A percentile compares a stretch with the other conserved stretches of the same genome.
phyloP scores from a whole-genome alignment of 1,140 invertebrate genomes.

The Hermetia illucens region DNA sequence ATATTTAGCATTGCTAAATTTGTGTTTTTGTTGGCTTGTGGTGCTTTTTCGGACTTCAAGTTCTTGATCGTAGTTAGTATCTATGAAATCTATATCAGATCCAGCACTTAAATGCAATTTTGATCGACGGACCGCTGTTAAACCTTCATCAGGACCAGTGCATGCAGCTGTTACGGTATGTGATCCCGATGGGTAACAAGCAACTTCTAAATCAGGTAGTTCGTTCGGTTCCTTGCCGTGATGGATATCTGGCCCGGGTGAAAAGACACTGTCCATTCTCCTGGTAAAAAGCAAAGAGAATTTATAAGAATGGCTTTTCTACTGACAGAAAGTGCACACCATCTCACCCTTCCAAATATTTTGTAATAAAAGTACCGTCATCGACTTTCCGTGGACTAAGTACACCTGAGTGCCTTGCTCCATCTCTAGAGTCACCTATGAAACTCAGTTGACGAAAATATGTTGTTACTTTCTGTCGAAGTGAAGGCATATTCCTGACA shows the following conservation, averaged over 20 bases:
- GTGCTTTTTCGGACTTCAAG: conserved; percentile 30
- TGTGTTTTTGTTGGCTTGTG: conserved; percentile 9
- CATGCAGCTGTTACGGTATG: conserved; percentile 45
- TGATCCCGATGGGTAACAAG: conserved; percentile 34
- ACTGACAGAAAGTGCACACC: neutral
- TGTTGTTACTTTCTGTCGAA: conserved; percentile 56
- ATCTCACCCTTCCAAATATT: conserved; percentile 56
- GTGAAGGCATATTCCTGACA: conserved; percentile 55
- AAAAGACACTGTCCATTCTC: conserved; percentile 22
- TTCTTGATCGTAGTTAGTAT: conserved; percentile 44
- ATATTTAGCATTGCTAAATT: conserved; percentile 6
- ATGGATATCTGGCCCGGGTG: conserved; percentile 37
- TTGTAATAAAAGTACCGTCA: conserved; percentile 53
- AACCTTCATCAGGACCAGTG: conserved; percentile 62
- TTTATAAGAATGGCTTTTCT: neutral
- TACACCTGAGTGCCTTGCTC: conserved; percentile 23
- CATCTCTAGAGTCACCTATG: conserved; percentile 42
- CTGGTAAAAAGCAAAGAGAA: conserved; percentile 8
- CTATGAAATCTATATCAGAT: conserved; percentile 61
- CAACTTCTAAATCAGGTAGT: conserved; percentile 41
- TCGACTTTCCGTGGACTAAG: conserved; percentile 32
- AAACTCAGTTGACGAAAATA: conserved; percentile 60
- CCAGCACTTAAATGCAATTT: conserved; percentile 51
- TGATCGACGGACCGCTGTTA: conserved; percentile 53
- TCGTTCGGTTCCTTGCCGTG: conserved; percentile 51